These are phyloP conservation scores for Fissipunctia ypsillon DNA, from an alignment of 2,888 invertebrate species.

Conservation along the genomic window DNA sequence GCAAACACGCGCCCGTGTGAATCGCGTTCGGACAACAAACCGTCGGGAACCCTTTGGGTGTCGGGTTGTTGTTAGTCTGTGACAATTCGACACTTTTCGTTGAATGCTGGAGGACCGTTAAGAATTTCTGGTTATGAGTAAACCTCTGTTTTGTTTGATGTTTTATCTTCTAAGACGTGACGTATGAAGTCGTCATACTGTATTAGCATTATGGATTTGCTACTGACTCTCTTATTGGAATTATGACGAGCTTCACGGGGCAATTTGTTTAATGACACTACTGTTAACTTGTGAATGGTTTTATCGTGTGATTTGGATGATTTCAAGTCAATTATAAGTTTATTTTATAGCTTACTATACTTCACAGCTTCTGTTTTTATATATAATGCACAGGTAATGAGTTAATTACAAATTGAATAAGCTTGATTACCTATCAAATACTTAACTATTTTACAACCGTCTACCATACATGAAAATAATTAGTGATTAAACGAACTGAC, in stretches of 20 bases:
- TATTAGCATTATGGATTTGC: conserved; percentile 41
- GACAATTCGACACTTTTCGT: conserved; percentile 79
- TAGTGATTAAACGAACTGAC: too few species aligned
- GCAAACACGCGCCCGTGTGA: conserved; percentile 81
- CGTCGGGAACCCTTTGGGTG: conserved; percentile 81
- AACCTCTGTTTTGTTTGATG: conserved; percentile 58
- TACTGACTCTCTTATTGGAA: conserved; percentile 34
- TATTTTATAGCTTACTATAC: conserved; percentile 14
- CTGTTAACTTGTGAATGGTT: conserved; percentile 24
- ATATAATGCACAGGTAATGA: background rate
- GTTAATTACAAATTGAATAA: background rate
- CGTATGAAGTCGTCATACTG: conserved; percentile 30
- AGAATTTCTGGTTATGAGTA: conserved; percentile 66
- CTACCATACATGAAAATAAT: too few species aligned
- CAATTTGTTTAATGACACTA: conserved; percentile 39
- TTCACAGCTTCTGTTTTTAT: conserved; percentile 1
- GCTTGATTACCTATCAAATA: background rate
- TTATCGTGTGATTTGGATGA: conserved; percentile 22
- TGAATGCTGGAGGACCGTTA: conserved; percentile 70
- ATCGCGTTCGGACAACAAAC: conserved; percentile 69
- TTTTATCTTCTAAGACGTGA: conserved; percentile 41
- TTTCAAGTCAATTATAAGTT: conserved; percentile 9
- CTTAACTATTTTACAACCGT: background rate
- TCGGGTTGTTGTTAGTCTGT: conserved; percentile 75
- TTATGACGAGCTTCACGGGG: conserved; percentile 28